phyloP scores from a whole-genome alignment of 2,113 vertebrate genomes.

The Rana temporaria region DNA sequence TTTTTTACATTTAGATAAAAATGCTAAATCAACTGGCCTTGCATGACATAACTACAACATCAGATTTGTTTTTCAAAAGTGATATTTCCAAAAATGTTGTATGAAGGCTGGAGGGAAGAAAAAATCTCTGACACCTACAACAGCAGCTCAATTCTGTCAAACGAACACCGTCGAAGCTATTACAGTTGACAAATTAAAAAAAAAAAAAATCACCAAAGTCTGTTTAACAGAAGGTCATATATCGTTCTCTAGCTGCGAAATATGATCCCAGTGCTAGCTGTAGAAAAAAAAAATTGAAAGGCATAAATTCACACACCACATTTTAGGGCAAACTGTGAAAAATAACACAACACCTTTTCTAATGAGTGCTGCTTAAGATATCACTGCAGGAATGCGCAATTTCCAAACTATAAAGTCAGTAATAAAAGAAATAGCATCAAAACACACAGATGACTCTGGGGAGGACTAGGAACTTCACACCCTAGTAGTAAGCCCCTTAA shows the following conservation, averaged over 20 bases:
- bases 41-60: background rate
- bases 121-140: background rate
- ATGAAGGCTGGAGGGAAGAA: background rate
- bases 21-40: background rate
- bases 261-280: conserved; percentile 30
- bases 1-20: background rate
- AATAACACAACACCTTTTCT: conserved; percentile 52
- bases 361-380: conserved; percentile 38
- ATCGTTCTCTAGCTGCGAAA: conserved; percentile 14
- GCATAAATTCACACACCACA: conserved; percentile 29
- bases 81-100: background rate
- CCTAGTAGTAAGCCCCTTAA: background rate
- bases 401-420: conserved; percentile 19
- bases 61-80: background rate
- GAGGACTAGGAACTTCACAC: background rate
- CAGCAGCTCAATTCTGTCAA: conserved; percentile 5
- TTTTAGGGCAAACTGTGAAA: conserved; percentile 44
- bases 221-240: conserved; percentile 36
- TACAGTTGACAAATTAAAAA: background rate
- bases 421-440: conserved; percentile 33
- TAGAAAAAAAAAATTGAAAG: conserved; percentile 41
- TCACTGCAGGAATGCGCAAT: conserved; percentile 32
- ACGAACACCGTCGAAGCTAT: conserved; percentile 5
- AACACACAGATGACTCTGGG: conserved; percentile 4
- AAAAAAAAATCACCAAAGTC: conserved; percentile 32